These are phyloP conservation scores for Teleiodes luculella DNA, from an alignment of 2,888 invertebrate genomes.

Conservation along the genomic window DNA sequence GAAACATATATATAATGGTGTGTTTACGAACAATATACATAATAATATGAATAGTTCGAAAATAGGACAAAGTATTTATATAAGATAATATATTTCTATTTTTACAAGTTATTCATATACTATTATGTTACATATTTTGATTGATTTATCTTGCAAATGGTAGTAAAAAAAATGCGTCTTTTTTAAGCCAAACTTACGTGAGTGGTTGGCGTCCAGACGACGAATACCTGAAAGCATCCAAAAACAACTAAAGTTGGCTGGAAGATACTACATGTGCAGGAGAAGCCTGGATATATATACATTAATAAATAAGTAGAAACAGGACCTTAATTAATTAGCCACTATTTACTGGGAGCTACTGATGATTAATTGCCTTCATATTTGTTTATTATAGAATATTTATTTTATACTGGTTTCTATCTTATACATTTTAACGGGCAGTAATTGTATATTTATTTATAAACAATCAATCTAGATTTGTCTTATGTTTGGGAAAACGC, in stretches of 20 bases:
- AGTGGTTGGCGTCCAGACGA: background rate
- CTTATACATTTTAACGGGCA: too few species aligned
- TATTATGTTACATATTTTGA: background rate
- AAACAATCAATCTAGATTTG: too few species aligned
- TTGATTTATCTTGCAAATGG: slow-evolving; percentile 1
- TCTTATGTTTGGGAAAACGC: too few species aligned
- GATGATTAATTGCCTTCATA: too few species aligned
- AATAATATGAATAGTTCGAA: background rate
- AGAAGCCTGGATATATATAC: background rate
- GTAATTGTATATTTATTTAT: too few species aligned
- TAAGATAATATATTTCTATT: background rate
- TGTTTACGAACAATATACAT: too few species aligned
- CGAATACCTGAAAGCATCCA: slow-evolving; percentile 2
- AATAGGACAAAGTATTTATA: background rate
- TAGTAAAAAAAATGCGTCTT: background rate
- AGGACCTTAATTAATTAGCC: too few species aligned
- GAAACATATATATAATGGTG: too few species aligned
- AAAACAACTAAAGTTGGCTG: background rate
- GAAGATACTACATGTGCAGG: background rate
- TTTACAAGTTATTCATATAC: background rate
- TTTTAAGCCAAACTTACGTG: slow-evolving; percentile 5
- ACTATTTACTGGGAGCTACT: too few species aligned
- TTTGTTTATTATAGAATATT: background rate
- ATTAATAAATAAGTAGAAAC: too few species aligned
- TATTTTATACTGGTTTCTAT: too few species aligned